Evolutionary conservation across 2,797 vertebrate species (phyloP).

Genomic region (Melanotaenia maccullochi): DNA sequence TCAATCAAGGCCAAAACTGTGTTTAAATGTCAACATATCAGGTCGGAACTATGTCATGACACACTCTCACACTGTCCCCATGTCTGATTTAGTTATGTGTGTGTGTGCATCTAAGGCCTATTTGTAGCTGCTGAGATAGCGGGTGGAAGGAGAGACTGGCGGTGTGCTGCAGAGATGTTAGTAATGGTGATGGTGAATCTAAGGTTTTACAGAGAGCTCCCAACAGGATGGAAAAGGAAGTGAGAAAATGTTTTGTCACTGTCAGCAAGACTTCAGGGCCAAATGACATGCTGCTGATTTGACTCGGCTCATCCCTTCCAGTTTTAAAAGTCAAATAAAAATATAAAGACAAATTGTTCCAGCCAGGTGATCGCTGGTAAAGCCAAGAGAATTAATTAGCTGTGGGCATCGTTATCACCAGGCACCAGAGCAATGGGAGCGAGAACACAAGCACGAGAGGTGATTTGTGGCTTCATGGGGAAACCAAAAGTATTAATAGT

Average conservation of each 20-base stretch:
- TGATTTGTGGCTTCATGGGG: neutral
- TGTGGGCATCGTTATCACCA: neutral
- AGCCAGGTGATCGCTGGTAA: neutral
- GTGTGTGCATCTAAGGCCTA: slow-evolving; percentile 37
- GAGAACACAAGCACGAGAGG: neutral
- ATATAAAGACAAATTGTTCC: neutral
- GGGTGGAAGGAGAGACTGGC: neutral
- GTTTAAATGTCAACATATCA: slow-evolving; percentile 49
- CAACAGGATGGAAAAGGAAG: neutral
- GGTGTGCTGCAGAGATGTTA: slow-evolving; percentile 24
- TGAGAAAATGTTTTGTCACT: slow-evolving; percentile 32
- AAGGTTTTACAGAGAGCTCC: slow-evolving; percentile 11
- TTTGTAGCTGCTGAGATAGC: slow-evolving; percentile 52
- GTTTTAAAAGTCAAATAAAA: neutral
- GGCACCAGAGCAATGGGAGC: neutral
- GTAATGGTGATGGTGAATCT: slow-evolving; percentile 10
- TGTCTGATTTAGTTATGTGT: neutral
- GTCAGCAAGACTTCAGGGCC: slow-evolving; percentile 28
- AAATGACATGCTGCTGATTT: slow-evolving; percentile 18
- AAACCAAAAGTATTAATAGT: neutral
- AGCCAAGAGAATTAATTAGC: neutral
- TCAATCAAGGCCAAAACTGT: slow-evolving; percentile 23
- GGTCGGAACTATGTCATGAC: slow-evolving; percentile 20
- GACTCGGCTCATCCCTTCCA: neutral
- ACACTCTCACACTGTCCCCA: slow-evolving; percentile 2